Conservation (phyloP, 2,888 invertebrate species). For the Epistrophe grossulariae region DNA sequence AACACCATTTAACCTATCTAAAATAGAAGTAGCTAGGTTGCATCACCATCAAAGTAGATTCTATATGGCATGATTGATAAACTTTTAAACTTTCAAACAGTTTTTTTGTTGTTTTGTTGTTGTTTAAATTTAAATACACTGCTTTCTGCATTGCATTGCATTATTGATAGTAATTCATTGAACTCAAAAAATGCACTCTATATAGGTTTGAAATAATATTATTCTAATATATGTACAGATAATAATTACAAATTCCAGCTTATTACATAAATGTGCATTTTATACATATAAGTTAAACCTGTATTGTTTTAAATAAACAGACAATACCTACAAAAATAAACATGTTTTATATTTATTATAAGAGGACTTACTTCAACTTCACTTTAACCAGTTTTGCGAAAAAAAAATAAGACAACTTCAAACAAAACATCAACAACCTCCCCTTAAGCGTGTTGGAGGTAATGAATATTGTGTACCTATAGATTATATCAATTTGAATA, state of each 20-base stretch:
- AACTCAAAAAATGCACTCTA: background rate
- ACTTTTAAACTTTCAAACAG: background rate
- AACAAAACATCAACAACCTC: background rate
- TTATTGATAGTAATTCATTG: constrained; percentile 12
- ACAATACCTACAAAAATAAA: background rate
- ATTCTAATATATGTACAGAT: background rate
- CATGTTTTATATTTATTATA: background rate
- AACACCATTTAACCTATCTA: too few relatives aligned
- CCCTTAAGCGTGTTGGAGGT: background rate
- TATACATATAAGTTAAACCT: background rate
- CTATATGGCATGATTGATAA: background rate
- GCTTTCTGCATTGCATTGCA: too few relatives aligned
- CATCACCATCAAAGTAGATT: background rate
- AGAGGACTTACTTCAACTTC: constrained; percentile 2
- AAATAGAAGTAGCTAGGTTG: too few relatives aligned
- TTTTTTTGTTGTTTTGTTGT: background rate
- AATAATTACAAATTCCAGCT: background rate
- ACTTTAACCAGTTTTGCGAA: constrained; percentile 28
- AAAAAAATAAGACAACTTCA: constrained; percentile 1
- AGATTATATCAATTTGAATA: background rate
- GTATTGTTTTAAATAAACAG: background rate
- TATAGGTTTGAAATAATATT: background rate
- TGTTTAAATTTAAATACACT: too few relatives aligned
- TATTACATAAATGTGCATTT: background rate
- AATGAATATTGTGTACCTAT: background rate